Percentiles rank a stretch among this genome's conserved stretches.
Evolutionary conservation across 2,113 vertebrate genomes (phyloP).

Genomic region (Mus spicilegus): DNA sequence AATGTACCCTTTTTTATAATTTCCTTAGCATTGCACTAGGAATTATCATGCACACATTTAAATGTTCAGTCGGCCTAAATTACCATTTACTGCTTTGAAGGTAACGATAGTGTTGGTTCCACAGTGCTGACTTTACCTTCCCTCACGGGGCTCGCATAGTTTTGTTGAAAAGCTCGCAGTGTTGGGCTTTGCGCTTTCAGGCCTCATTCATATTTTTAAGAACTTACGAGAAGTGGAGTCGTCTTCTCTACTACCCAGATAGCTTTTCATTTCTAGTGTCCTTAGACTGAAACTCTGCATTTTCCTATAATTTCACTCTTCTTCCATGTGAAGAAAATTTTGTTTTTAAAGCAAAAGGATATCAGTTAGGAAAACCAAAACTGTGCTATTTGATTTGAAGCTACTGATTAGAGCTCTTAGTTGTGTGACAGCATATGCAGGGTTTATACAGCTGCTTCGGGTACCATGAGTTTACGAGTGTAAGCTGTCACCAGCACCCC

Average conservation of each 20-base stretch:
- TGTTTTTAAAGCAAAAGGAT: not conserved
- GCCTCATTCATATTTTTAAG: slow-evolving; percentile 43
- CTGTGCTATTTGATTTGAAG: not conserved
- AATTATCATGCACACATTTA: not conserved
- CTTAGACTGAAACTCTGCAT: not conserved
- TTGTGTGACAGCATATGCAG: not conserved
- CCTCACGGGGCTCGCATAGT: not conserved
- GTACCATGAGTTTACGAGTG: not conserved
- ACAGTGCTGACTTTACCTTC: not conserved
- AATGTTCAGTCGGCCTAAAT: not conserved
- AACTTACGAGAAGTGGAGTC: not conserved
- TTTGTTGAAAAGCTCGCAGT: slow-evolving; percentile 5
- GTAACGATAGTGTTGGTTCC: not conserved
- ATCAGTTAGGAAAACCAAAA: not conserved
- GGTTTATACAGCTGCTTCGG: not conserved
- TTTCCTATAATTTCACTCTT: slow-evolving; percentile 12
- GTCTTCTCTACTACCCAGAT: not conserved
- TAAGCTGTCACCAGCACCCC: not conserved
- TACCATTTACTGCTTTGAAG: slow-evolving; percentile 2
- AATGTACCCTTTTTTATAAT: not conserved
- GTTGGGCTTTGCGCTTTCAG: slow-evolving; percentile 37
- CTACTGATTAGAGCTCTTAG: not conserved
- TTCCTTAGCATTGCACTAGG: not conserved
- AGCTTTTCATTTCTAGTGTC: not conserved
- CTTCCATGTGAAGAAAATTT: not conserved